Base-by-base conservation (phyloP, 2,888 invertebrate species). In the Torymus tubicola region DNA sequence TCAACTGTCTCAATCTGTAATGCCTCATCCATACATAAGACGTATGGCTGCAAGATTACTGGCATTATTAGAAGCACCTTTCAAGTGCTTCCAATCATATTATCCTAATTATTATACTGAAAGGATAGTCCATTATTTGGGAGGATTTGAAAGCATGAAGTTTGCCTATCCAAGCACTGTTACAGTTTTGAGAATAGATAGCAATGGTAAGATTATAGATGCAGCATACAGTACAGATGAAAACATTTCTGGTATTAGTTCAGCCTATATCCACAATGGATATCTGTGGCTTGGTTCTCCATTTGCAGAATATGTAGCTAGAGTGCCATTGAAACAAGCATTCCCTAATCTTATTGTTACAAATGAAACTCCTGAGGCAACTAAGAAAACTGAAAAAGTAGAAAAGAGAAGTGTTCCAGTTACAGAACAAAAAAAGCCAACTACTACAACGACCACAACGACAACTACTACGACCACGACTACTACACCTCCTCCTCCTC, bases 141-240 rank as follows among this genome's bases (percentile, higher is more conserved):
- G 89, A 24, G 87, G 87, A 0, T 87, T 88, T 63, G 83, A 88
- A 70, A 79, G 84, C 52, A 21, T 83, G 2, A 3, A 72, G n/a
- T 10, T 83, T 1, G 2, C 85, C 0, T 14, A 14, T 16, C 69
- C 84, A 4, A 67, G 78, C 12, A 92, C 92, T 24, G 2, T 91
- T 0, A 84, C 89, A 1, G 84, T 87, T 0, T 65, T 93, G 0
- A 94, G 95, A 86, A 85, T 96, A 0, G 94, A 95, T 86, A 94
- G 94, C 92, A 92, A 93, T 85, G 97, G 96, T 21, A 94, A 95
- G 81, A 93, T 96, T 82, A 88, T 95, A 5, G 94, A 95, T 42
- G 93, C 94, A 5, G 92, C 95, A 82, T 94, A 94, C 86, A 93
- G 93, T 63, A 92, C 92, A 0, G 94, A 95, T 86, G 91, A 91